Evolutionary conservation across 2,113 vertebrate species (phyloP).

Genomic region (Cairina moschata): DNA sequence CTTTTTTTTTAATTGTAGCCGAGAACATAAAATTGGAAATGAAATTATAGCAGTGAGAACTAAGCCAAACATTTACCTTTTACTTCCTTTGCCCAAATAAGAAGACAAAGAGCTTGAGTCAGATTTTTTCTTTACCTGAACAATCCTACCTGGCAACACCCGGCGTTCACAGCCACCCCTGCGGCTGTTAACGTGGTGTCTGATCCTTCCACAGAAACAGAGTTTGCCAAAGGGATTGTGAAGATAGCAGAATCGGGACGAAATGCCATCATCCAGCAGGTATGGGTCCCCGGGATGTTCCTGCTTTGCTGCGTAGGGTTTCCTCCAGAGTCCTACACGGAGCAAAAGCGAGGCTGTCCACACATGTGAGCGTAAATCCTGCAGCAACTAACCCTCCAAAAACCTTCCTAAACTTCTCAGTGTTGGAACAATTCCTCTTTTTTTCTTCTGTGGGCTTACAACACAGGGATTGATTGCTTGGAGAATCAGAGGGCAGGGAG

Average conservation of each 20-base stretch:
- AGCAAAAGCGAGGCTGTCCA: background rate
- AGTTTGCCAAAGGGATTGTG: conserved; percentile 84
- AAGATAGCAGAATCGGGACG: conserved; percentile 86
- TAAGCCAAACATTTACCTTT: accelerated
- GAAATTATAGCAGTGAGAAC: background rate
- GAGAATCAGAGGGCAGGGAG: background rate
- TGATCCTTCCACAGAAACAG: conserved; percentile 60
- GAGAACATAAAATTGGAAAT: accelerated
- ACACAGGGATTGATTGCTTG: background rate
- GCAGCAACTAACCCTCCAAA: background rate
- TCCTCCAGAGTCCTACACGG: background rate
- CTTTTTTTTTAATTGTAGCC: background rate
- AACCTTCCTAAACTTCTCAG: background rate
- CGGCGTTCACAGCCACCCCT: background rate
- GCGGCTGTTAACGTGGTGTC: accelerated
- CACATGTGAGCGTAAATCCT: background rate
- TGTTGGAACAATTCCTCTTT: background rate
- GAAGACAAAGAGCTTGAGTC: background rate
- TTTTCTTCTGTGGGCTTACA: background rate
- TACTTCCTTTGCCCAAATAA: background rate
- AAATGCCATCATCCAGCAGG: conserved; percentile 82
- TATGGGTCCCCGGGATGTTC: background rate
- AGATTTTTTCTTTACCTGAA: background rate
- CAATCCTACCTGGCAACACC: accelerated
- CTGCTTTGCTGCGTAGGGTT: background rate